Conservation (phyloP, 2,113 vertebrate genomes). For the Motacilla alba region DNA sequence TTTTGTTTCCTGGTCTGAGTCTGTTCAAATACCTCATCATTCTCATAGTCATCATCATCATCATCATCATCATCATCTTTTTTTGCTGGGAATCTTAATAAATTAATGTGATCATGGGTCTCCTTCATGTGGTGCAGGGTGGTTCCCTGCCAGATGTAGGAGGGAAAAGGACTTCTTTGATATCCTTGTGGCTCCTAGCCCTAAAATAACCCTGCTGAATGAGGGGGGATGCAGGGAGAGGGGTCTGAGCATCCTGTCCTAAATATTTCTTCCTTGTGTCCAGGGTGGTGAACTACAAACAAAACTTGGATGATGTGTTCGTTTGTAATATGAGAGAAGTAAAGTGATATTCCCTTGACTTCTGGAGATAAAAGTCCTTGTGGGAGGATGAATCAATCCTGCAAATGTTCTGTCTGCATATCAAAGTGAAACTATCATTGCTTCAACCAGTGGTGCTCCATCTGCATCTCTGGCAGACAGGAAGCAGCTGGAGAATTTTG, state of each 20-base stretch:
- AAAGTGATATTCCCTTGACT: background rate
- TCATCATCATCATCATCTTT: background rate
- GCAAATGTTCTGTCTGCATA: background rate
- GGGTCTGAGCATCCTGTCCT: background rate
- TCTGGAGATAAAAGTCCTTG: background rate
- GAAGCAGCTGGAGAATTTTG: background rate
- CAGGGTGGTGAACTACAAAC: background rate
- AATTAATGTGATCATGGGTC: rapidly evolving
- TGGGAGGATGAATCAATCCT: background rate
- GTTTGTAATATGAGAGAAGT: background rate
- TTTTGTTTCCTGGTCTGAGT: background rate
- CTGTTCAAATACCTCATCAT: background rate
- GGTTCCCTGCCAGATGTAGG: background rate
- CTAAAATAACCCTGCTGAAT: background rate
- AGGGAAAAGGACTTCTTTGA: background rate
- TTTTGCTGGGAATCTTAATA: background rate
- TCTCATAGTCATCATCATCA: background rate
- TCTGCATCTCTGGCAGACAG: background rate
- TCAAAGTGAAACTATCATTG: background rate
- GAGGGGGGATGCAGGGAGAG: background rate
- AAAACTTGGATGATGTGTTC: background rate
- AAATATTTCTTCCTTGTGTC: background rate
- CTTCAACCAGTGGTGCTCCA: background rate
- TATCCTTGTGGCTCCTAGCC: background rate
- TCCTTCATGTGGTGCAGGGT: background rate